phyloP scores from a whole-genome alignment of 2,113 vertebrate species.

The Vanacampus margaritifer region DNA sequence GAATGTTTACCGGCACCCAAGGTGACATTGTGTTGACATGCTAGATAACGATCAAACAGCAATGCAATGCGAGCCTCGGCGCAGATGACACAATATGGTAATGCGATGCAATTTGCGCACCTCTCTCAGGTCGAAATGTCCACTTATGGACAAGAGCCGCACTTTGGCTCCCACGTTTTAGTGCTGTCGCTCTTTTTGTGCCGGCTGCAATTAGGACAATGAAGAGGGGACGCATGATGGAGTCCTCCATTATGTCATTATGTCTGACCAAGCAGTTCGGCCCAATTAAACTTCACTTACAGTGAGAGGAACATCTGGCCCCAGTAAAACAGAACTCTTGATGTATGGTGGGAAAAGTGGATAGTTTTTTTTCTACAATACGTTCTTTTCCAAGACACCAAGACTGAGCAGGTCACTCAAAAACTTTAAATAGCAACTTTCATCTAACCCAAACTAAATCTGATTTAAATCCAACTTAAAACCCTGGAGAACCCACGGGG shows the following conservation, averaged over 20 bases:
- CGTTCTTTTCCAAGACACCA: background rate
- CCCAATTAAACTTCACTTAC: conserved; percentile 27
- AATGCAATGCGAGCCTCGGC: background rate
- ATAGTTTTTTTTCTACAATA: background rate
- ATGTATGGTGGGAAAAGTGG: background rate
- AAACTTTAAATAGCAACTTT: background rate
- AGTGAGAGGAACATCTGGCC: background rate
- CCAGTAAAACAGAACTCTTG: conserved; percentile 8
- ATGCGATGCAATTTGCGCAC: conserved; percentile 40
- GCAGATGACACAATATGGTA: conserved; percentile 3
- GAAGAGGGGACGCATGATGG: conserved; percentile 46
- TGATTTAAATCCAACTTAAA: too few species aligned
- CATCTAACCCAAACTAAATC: too few species aligned
- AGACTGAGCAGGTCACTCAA: too few species aligned
- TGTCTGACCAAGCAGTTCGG: conserved; percentile 27
- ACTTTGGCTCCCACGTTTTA: conserved; percentile 47
- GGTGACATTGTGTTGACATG: conserved; percentile 6
- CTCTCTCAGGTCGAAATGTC: conserved; percentile 51
- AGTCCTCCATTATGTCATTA: conserved; percentile 50
- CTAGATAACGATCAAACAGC: conserved; percentile 1
- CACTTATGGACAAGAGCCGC: conserved; percentile 58
- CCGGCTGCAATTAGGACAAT: conserved; percentile 55
- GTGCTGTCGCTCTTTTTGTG: conserved; percentile 44
- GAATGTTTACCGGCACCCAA: background rate
- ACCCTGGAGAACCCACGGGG: too few species aligned